These are phyloP conservation scores for Ariopsis seemanni DNA, from an alignment of 2,113 vertebrate genomes.

Conservation along the genomic window DNA sequence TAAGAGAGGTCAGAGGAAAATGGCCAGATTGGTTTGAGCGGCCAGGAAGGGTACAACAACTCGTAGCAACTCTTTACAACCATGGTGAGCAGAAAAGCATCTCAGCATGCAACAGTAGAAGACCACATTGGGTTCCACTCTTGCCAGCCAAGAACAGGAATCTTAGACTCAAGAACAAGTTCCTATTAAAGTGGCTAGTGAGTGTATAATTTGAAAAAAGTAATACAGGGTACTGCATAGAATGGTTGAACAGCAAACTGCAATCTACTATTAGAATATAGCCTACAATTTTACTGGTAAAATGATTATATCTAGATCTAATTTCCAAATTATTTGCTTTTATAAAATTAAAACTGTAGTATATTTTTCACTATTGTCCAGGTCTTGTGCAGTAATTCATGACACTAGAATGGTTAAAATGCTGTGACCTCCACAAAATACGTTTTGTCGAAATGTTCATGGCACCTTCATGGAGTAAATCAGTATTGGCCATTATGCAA, in stretches of 20 bases:
- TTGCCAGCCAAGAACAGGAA: no score
- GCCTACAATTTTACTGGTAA: neutral
- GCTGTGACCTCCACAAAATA: neutral
- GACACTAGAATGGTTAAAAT: slow-evolving; percentile 35
- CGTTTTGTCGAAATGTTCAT: slow-evolving; percentile 1
- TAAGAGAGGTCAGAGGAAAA: no score
- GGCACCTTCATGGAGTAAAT: slow-evolving; percentile 1
- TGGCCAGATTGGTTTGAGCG: no score
- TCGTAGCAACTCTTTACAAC: no score
- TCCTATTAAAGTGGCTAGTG: no score
- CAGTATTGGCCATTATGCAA: neutral
- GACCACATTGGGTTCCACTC: no score
- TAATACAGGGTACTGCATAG: neutral
- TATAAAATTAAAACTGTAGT: neutral
- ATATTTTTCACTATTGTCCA: slow-evolving; percentile 10
- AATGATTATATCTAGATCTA: neutral
- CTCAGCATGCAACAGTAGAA: no score
- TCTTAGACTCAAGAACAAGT: no score
- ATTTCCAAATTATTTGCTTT: neutral
- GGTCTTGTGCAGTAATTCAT: slow-evolving; percentile 12
- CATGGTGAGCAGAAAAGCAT: no score
- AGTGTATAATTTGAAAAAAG: neutral
- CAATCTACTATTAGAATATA: neutral
- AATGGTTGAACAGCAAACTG: neutral
- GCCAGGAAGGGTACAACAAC: no score